Conservation (phyloP, 2,797 vertebrate species). For the Scomberomorus guttatus region DNA sequence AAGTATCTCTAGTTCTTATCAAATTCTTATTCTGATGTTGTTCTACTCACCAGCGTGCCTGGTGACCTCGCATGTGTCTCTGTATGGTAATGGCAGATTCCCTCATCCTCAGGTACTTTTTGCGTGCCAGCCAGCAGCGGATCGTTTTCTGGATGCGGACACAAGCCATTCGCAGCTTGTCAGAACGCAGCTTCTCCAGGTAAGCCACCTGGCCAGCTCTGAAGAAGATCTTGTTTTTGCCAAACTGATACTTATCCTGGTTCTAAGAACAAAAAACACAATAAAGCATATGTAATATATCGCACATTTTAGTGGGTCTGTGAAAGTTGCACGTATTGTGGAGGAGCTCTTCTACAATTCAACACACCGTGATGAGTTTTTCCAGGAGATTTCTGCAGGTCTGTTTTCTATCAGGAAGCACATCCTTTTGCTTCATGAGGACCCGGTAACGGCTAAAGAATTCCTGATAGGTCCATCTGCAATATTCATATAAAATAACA, state of each 20-base stretch:
- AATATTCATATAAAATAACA: slow-evolving; percentile 22
- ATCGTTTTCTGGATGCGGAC: slow-evolving; percentile 97
- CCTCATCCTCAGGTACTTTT: slow-evolving; percentile 92
- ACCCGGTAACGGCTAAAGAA: slow-evolving; percentile 97
- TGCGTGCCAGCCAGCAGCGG: slow-evolving; percentile 94
- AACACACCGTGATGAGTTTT: slow-evolving; percentile 91
- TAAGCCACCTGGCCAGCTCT: slow-evolving; percentile 98
- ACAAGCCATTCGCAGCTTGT: slow-evolving; percentile 93
- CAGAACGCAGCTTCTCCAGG: slow-evolving; percentile 96
- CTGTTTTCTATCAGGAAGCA: slow-evolving; percentile 91
- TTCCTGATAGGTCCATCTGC: slow-evolving; percentile 98
- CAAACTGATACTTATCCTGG: slow-evolving; percentile 95
- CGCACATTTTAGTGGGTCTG: background rate
- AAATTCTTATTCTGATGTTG: background rate
- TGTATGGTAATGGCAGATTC: slow-evolving; percentile 90
- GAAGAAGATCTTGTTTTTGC: slow-evolving; percentile 99
- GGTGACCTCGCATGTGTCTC: slow-evolving; percentile 91
- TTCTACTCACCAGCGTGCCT: slow-evolving; percentile 91
- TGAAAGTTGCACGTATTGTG: background rate
- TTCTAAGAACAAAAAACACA: slow-evolving; percentile 83
- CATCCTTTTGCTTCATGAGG: slow-evolving; percentile 94
- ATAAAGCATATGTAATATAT: background rate
- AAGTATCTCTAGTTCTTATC: background rate
- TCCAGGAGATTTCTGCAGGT: slow-evolving; percentile 94
- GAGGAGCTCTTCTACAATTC: background rate